Evolutionary conservation across 2,113 vertebrate genomes (phyloP).

Genomic region (Canis aureus): DNA sequence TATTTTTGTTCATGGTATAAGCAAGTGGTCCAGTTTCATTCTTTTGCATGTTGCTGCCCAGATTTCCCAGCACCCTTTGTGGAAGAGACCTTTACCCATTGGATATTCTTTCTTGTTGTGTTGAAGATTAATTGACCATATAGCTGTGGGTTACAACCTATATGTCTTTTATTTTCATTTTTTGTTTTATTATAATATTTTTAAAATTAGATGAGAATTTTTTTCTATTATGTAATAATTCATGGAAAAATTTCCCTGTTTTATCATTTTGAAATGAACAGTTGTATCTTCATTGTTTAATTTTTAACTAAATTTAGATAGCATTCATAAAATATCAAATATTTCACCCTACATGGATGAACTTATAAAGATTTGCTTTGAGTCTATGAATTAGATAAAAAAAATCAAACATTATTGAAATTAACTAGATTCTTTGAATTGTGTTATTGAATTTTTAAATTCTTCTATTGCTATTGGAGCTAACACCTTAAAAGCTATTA

Average conservation of each 20-base stretch:
- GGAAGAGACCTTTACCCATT: neutral
- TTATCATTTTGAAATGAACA: neutral
- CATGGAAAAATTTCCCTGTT: neutral
- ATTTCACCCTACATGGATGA: neutral
- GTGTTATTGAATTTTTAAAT: neutral
- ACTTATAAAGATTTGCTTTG: neutral
- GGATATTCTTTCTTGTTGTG: neutral
- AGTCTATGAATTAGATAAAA: neutral
- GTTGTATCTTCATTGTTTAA: constrained; percentile 9
- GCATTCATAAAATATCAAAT: neutral
- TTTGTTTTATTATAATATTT: neutral
- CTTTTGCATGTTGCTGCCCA: neutral
- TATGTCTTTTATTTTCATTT: neutral
- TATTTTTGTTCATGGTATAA: neutral
- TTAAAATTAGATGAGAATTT: neutral
- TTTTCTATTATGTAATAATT: neutral
- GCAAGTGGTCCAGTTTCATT: neutral
- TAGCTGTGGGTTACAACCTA: neutral
- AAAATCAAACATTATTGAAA: neutral
- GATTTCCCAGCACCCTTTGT: neutral
- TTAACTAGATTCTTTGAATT: neutral
- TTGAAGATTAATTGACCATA: neutral
- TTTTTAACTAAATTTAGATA: neutral
- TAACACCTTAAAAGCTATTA: neutral
- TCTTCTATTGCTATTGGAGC: neutral